Evolutionary conservation across 2,113 vertebrate genomes (phyloP), one percentile per base, ranked within the genome.

Genomic region (Orcinus orca): DNA sequence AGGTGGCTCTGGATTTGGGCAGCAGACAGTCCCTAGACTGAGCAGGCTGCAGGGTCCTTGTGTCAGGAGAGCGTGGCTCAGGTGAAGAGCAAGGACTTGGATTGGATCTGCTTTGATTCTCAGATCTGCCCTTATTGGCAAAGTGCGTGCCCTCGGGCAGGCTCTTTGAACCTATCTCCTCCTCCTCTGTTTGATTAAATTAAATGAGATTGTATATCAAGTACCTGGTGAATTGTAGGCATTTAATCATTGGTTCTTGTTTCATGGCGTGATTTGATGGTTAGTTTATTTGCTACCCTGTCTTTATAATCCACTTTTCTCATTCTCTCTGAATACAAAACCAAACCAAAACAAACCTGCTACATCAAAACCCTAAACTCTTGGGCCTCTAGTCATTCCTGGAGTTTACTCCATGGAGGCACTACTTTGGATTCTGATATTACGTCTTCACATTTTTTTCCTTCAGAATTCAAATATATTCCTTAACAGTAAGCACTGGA

Each of bases 241-340:
- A 60, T 18, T 76, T 88, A 3, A 8, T 31, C 50, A 71, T 26
- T 21, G 11, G 55, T 50, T 11, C 77, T 81, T 38, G 76, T 55
- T 63, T 55, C 31, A 62, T 12, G 26, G 15, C 6, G 25, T 36
- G 58, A 73, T 53, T 25, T 67, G 62, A 47, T 86, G 55, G 44
- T 47, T 82, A 5, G 12, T 23, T 90, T 80, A 41, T 86, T 90
- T 90, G n/a, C 80, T 77, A 2, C 31, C 38, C 76, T 90, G 20
- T 74, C 85, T 90, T 87, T 62, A 65, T 65, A 68, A 20, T 31
- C 15, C 29, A 44, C 36, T 90, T 91, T 85, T 76, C 36, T 67
- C 25, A 83, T 21, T 5, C 41, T 68, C 38, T 44, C 77, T 92
- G 5, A 31, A 55, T 77, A 13, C 14, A 36, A 12, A 44, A 74